Conservation (phyloP, 30 jellyfish, hydroid and myxozoan genomes). For the Pseudorhiza aurosa region DNA sequence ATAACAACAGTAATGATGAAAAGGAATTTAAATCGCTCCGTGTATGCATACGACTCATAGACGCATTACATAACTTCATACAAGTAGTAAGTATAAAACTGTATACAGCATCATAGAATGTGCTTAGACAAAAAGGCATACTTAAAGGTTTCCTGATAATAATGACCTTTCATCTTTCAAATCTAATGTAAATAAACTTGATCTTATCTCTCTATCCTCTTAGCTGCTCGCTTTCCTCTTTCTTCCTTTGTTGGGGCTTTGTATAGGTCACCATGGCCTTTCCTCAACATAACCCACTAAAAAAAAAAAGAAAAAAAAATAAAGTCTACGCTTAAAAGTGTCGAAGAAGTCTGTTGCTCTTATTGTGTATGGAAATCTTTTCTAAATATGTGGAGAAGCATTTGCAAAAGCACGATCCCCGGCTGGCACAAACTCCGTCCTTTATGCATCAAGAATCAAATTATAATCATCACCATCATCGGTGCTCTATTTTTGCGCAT, state of each 20-base stretch:
- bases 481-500: constrained; percentile 23
- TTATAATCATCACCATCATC: not conserved
- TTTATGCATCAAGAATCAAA: constrained; percentile 5
- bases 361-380: constrained; percentile 18
- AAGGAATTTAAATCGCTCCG: constrained; percentile 31
- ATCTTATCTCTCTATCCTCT: no score
- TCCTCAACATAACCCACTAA: no score
- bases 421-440: not conserved
- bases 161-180: no score
- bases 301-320: not conserved
- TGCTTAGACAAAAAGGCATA: not conserved
- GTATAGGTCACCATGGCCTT: no score
- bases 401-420: constrained; percentile 15
- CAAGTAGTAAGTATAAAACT: not conserved
- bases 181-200: no score
- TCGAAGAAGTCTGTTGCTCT: constrained; percentile 12
- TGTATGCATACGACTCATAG: constrained; percentile 34
- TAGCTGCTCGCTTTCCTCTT: no score
- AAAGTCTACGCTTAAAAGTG: constrained; percentile 11
- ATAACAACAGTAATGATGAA: no score
- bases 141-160: not conserved
- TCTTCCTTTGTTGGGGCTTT: no score
- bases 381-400: constrained; percentile 23
- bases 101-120: not conserved
- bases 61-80: constrained; percentile 12